Base-by-base conservation (phyloP, 2,113 vertebrate species). In the Ophiodon elongatus region DNA sequence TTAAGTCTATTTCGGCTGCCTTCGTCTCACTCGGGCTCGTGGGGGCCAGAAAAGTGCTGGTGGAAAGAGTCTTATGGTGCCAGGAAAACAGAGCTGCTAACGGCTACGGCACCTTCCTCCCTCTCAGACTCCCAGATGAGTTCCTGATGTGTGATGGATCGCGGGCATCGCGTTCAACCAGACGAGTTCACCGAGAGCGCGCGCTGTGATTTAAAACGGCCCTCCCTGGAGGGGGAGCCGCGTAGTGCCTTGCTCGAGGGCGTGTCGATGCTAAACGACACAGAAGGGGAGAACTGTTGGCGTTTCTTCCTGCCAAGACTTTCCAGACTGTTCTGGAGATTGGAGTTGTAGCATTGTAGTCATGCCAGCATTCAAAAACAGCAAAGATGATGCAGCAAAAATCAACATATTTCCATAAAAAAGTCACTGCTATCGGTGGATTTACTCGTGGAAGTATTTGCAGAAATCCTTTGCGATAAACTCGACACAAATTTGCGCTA, bases 81-180 rank as follows among this genome's bases (percentile, higher is more conserved):
- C 92, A 87, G 89, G 87, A 92, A 92, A 87, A 84, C 70, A 4
- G 47, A 85, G 37, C 79, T 39, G 72, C 82, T 65, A 76, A 83
- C 69, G 73, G 50, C 72, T 35, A 21, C 60, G 66, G 63, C 83
- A 89, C 87, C 80, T 76, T 45, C 75, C 88, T 85, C 45, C 70
- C 4, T 47, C 59, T 50, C 83, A 82, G 62, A 83, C 87, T 73
- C 70, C 82, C 86, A 76, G 77, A 89, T 84, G 67, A 82, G 47
- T 89, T 82, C 86, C 89, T 71, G 85, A 87, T 83, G 90, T 71
- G 70, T 74, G 85, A 84, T 66, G 85, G 79, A 89, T 87, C 41
- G 59, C 70, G 74, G 41, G 62, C 37, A 41, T 37, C 3, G 57
- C 19, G 37, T 82, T 78, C 39, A 70, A 73, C 29, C 59, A 73